Conservation (phyloP, 2,797 vertebrate genomes). For the Gallinago solitaria region DNA sequence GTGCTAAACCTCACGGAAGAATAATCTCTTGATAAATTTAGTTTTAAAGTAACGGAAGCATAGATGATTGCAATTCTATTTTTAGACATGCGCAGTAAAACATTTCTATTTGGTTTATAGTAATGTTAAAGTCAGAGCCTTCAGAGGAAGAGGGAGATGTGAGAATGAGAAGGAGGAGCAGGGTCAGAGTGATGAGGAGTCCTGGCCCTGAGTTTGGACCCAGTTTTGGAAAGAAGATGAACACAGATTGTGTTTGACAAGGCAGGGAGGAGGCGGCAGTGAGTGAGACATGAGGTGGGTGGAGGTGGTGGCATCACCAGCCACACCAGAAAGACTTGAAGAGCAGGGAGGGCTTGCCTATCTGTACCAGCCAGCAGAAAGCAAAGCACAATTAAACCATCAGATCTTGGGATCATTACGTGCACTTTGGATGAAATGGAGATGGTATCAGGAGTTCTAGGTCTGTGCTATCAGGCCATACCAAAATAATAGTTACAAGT, state of each 20-base stretch:
- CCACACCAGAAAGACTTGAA: fast-evolving
- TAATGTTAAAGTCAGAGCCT: background rate
- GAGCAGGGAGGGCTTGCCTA: fast-evolving
- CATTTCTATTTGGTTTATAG: background rate
- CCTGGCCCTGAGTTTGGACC: background rate
- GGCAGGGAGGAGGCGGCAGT: background rate
- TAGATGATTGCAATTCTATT: conserved; percentile 56
- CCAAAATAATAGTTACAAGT: background rate
- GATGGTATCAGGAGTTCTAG: background rate
- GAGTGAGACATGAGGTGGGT: background rate
- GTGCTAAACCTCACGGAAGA: conserved; percentile 52
- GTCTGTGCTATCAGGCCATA: background rate
- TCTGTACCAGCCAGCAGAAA: background rate
- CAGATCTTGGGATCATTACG: background rate
- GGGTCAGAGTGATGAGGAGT: background rate
- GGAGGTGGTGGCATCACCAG: background rate
- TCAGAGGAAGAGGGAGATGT: background rate
- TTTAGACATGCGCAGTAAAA: background rate
- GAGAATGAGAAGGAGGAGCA: background rate
- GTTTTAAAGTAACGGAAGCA: conserved; percentile 51
- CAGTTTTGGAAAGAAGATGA: background rate
- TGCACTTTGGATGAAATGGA: background rate
- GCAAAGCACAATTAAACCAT: background rate
- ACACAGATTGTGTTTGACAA: background rate
- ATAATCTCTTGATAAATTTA: conserved; percentile 61